Evolutionary conservation across 2,888 invertebrate genomes (phyloP).

Genomic region (Odontothrips loti): DNA sequence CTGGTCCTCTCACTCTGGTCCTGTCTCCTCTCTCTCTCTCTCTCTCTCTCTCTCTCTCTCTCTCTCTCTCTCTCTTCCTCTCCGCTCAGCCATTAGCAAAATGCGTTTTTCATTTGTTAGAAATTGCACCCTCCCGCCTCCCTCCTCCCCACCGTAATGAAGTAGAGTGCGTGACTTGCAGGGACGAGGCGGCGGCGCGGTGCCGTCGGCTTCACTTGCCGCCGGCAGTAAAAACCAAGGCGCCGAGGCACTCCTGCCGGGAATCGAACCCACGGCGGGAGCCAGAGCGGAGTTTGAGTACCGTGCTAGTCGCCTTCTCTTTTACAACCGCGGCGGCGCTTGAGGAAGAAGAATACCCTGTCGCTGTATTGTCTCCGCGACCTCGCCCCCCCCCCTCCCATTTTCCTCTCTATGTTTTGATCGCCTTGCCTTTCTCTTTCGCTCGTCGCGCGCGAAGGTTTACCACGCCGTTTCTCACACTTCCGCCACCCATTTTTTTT

Average conservation of each 20-base stretch:
- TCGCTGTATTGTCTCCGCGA: not conserved
- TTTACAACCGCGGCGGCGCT: too few relatives aligned
- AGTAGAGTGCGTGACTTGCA: not conserved
- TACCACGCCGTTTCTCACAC: too few relatives aligned
- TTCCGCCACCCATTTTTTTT: too few relatives aligned
- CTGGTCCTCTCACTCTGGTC: not conserved
- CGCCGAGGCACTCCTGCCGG: too few relatives aligned
- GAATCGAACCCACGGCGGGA: too few relatives aligned
- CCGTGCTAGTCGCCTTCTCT: too few relatives aligned
- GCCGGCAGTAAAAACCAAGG: too few relatives aligned
- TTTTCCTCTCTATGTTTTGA: not conserved
- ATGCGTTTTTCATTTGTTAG: not conserved
- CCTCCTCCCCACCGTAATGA: not conserved
- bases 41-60: constrained; percentile 1
- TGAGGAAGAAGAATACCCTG: not conserved
- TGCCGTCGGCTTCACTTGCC: too few relatives aligned
- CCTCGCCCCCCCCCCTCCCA: not conserved
- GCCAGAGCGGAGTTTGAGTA: too few relatives aligned
- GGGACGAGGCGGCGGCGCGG: too few relatives aligned
- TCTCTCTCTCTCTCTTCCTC: not conserved
- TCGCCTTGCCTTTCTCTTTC: not conserved
- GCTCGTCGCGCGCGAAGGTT: not conserved
- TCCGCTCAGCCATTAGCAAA: not conserved
- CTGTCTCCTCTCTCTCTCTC: not conserved
- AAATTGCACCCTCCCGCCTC: not conserved